phyloP scores from a whole-genome alignment of 2,113 vertebrate species.

The Thinocorus orbignyianus region DNA sequence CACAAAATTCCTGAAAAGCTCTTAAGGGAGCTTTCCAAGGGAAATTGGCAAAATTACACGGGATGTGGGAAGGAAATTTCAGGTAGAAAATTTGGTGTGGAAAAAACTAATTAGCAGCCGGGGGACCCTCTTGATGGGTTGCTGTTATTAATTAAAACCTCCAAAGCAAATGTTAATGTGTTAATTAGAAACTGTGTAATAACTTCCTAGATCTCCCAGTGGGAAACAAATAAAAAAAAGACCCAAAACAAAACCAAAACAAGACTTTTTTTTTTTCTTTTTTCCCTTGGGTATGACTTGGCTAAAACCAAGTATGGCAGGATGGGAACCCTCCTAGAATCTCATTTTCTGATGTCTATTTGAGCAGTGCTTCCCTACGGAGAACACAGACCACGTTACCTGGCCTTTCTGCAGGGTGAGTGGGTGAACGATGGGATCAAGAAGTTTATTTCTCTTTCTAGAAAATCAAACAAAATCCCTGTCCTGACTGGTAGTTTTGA shows the following conservation, averaged over 20 bases:
- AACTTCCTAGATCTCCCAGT: constrained; percentile 36
- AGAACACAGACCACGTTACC: fast-evolving
- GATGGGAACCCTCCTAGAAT: not conserved
- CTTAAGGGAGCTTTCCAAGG: not conserved
- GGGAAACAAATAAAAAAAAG: not conserved
- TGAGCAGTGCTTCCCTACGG: not conserved
- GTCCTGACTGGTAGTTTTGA: not conserved
- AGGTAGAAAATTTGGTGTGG: not conserved
- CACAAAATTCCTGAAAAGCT: not conserved
- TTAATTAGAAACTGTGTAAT: constrained; percentile 58
- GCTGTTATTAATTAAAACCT: constrained; percentile 47
- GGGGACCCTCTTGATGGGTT: constrained; percentile 14
- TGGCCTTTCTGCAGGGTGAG: not conserved
- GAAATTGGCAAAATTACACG: not conserved
- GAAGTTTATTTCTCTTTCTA: not conserved
- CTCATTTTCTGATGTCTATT: not conserved
- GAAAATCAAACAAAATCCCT: not conserved
- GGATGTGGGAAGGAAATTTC: not conserved
- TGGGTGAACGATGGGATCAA: not conserved
- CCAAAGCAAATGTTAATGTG: constrained; percentile 55
- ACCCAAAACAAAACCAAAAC: not conserved
- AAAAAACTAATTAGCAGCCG: constrained; percentile 24
- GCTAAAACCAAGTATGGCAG: not conserved
- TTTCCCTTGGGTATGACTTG: not conserved
- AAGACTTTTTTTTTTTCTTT: not conserved